Evolutionary conservation across 2,888 invertebrate genomes (phyloP).

Genomic region (Mythimna loreyi): DNA sequence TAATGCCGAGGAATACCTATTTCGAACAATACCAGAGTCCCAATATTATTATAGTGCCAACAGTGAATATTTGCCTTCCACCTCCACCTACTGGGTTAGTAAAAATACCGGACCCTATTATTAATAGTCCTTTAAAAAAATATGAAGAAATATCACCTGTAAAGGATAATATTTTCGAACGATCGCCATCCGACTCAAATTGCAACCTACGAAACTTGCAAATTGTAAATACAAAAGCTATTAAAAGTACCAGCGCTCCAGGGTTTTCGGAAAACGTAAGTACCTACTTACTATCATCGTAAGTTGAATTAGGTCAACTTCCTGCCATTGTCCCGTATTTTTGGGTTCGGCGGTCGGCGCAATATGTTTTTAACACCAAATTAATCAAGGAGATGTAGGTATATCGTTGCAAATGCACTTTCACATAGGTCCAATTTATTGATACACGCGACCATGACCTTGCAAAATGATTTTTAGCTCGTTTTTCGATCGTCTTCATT

Average conservation of each 20-base stretch:
- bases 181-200: background rate
- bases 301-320: background rate
- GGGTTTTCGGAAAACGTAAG: slow-evolving; percentile 28
- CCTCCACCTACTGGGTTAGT: background rate
- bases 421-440: no score
- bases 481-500: slow-evolving; percentile 1
- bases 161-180: background rate
- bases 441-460: background rate
- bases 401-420: background rate
- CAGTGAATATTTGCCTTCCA: slow-evolving; percentile 3
- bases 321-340: no score
- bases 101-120: background rate
- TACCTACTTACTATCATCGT: slow-evolving; percentile 2
- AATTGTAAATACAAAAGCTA: background rate
- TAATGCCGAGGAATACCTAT: slow-evolving; percentile 56
- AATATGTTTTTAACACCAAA: no score
- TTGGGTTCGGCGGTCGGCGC: no score
- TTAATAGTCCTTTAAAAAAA: slow-evolving; percentile 1
- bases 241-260: background rate
- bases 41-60: slow-evolving; percentile 69
- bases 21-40: slow-evolving; percentile 65
- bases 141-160: slow-evolving; percentile 11
- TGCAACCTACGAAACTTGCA: background rate
- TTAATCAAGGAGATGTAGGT: background rate
- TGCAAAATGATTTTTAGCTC: slow-evolving; percentile 1